These are phyloP conservation scores for Salvator merianae DNA, from an alignment of 2,113 vertebrate genomes.

Conservation along the genomic window DNA sequence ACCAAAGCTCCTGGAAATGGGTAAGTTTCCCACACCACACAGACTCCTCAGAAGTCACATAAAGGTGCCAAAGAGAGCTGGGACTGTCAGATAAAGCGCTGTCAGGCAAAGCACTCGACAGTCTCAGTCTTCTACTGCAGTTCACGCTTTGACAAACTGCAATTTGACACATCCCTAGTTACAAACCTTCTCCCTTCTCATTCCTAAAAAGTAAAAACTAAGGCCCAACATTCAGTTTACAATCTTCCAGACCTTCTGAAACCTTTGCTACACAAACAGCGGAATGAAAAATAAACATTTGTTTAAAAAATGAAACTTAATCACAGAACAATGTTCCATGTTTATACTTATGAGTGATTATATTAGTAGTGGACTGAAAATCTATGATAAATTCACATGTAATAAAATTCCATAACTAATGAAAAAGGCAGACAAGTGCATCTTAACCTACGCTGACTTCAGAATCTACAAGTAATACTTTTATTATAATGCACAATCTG, in stretches of 20 bases:
- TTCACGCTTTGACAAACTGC: too few species aligned
- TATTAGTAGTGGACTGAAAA: background rate
- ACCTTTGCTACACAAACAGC: background rate
- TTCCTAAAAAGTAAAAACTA: background rate
- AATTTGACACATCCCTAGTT: background rate
- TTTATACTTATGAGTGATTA: background rate
- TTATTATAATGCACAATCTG: background rate
- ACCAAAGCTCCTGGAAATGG: too few species aligned
- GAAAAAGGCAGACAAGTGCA: background rate
- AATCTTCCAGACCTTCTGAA: background rate
- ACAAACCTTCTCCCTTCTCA: background rate
- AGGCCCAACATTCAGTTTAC: background rate
- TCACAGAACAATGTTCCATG: accelerated
- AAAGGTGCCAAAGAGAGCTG: too few species aligned
- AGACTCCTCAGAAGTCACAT: too few species aligned
- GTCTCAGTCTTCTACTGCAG: too few species aligned
- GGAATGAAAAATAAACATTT: background rate
- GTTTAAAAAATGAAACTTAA: background rate
- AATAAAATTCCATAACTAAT: background rate
- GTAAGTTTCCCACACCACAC: too few species aligned
- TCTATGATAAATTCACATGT: too few species aligned
- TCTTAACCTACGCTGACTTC: background rate
- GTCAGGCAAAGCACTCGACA: too few species aligned
- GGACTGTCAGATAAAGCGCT: too few species aligned
- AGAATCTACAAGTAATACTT: background rate